Evolutionary conservation across 2,888 invertebrate species (phyloP), one percentile per base, ranked within the genome.

Genomic region (Embidobia sp.): DNA sequence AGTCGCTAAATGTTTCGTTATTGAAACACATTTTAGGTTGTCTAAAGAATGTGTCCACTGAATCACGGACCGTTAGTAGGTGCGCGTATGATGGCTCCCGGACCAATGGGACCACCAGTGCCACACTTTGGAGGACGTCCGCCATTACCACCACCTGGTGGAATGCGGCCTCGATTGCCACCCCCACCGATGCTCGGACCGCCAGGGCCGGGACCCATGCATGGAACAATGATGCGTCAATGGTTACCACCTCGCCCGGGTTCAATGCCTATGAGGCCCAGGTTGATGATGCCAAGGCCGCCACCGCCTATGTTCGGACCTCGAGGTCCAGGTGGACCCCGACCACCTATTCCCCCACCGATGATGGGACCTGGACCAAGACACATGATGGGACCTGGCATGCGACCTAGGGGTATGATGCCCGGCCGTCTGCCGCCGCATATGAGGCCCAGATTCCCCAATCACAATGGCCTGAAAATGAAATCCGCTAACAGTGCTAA

Each of bases 381-480:
- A 61, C 85, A 82, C 3, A 85, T 84, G 3, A 84, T 87, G 80
- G 55, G 66, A 26, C 82, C 81, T 4, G 57, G 51, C 4, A 83
- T 85, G 72, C 79, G 85, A 27, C 85, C 85, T 0, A 84, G 87
- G 29, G 77, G 76, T 3, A 76, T 80, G 46, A 61, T 79, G 61
- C 75, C 75, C 1, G 55, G 57, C 1, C 85, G 84, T 0, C 3
- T 61, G 1, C 84, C 87, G 1, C 85, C 85, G 7, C 83, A 83
- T 51, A 86, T 87, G 84, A 85, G 88, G 61, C 86, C 86, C 2
- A 83, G 86, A 53, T 87, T 83, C 33, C 82, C 84, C 63, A 81
- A 27, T 84, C 82, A 27, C 85, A 74, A 63, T 57, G 85, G 80
- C 37, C 59, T 79, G 64, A 88, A 88, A 70, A 78, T 79, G 10